A percentile compares a stretch with the other conserved stretches of the same genome.
Evolutionary conservation across 2,797 vertebrate species (phyloP).

Genomic region (Peromyscus eremicus): DNA sequence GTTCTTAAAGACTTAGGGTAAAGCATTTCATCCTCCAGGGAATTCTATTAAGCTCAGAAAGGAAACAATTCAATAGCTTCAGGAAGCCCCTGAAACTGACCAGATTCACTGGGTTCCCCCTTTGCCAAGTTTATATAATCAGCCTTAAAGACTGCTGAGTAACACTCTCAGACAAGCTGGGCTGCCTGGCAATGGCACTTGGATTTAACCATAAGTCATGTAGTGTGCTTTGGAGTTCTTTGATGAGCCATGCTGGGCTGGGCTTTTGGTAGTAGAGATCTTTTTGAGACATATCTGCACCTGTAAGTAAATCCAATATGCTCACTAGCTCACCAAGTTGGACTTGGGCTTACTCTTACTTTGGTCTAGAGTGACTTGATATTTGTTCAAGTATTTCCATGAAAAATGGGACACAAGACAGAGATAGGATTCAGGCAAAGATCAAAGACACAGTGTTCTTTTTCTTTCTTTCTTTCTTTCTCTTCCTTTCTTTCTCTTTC

Average conservation of each 20-base stretch:
- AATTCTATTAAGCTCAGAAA: not conserved
- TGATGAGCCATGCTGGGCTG: not conserved
- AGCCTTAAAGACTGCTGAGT: not conserved
- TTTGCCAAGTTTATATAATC: not conserved
- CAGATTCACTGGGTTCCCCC: not conserved
- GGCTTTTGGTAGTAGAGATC: not conserved
- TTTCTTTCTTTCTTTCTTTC: not conserved
- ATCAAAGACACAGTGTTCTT: not conserved
- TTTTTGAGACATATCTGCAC: not conserved
- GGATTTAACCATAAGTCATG: not conserved
- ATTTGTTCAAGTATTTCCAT: not conserved
- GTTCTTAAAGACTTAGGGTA: not conserved
- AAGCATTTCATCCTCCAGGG: not conserved
- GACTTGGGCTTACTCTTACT: not conserved
- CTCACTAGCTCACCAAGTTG: not conserved
- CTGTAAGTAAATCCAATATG: not conserved
- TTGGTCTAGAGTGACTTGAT: not conserved
- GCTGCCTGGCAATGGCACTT: not conserved
- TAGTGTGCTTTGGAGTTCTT: not conserved
- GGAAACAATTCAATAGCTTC: not conserved
- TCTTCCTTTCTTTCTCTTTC: not conserved
- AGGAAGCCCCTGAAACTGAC: not conserved
- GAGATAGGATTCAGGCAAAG: not conserved
- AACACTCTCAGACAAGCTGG: not conserved
- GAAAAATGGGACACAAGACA: not conserved